phyloP scores from a whole-genome alignment of 2,113 vertebrate genomes.

The Promerops cafer region DNA sequence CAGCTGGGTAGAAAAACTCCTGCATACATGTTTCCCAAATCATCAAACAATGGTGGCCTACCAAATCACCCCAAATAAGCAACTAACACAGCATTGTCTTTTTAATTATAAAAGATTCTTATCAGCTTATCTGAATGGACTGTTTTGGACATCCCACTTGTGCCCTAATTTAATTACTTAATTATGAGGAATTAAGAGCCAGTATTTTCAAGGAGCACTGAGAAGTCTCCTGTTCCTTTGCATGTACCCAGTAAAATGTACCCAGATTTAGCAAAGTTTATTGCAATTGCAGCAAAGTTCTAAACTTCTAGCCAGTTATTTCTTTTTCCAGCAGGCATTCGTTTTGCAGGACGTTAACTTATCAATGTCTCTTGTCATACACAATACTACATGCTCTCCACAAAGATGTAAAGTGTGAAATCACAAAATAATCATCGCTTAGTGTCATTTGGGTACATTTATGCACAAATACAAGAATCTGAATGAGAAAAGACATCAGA shows the following conservation, averaged over 20 bases:
- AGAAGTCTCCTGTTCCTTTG: neutral
- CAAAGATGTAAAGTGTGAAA: neutral
- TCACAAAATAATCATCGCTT: neutral
- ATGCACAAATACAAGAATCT: constrained; percentile 19
- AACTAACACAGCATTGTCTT: neutral
- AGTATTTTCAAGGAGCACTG: neutral
- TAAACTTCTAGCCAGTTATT: neutral
- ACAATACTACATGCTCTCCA: neutral
- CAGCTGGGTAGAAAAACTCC: neutral
- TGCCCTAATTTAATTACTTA: neutral
- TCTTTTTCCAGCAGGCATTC: neutral
- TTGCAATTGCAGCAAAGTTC: neutral
- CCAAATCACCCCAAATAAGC: neutral
- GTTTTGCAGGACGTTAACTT: neutral
- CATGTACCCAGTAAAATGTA: neutral
- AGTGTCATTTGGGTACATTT: neutral
- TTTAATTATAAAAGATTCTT: neutral
- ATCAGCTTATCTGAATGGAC: neutral
- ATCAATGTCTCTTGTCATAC: neutral
- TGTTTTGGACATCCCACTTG: neutral
- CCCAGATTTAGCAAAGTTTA: neutral
- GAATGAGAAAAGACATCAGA: constrained; percentile 52
- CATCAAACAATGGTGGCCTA: neutral
- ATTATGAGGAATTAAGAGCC: neutral
- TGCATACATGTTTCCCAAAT: neutral